phyloP scores from a whole-genome alignment of 2,888 invertebrate species.

The Urechis unicinctus region DNA sequence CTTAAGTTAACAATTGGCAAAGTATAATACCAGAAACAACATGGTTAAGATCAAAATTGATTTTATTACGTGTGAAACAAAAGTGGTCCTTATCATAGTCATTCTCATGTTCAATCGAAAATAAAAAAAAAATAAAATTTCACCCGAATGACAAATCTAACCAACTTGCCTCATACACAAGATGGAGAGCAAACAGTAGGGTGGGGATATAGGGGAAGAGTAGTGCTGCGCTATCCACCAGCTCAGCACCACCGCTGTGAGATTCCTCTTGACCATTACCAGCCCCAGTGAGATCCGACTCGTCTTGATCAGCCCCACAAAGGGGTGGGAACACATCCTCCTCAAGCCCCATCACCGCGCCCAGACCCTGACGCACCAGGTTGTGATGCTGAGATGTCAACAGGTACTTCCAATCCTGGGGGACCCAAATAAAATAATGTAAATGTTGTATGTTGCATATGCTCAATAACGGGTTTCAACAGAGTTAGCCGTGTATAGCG shows the following conservation, averaged over 20 bases:
- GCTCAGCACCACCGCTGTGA: no score
- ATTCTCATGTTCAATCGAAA: no score
- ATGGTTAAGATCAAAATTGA: no score
- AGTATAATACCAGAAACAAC: no score
- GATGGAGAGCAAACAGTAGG: slow-evolving; percentile 73
- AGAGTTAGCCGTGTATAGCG: no score
- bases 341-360: slow-evolving; percentile 10
- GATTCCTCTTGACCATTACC: background rate
- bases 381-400: slow-evolving; percentile 58
- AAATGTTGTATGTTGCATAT: background rate
- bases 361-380: slow-evolving; percentile 5
- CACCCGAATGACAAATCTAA: background rate
- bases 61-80: no score
- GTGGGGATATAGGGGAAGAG: slow-evolving; percentile 70
- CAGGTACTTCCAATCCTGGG: slow-evolving; percentile 70
- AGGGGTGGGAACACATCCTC: background rate
- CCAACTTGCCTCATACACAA: slow-evolving; percentile 70
- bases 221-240: slow-evolving; percentile 50
- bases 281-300: background rate
- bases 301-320: background rate
- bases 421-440: background rate
- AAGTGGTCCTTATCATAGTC: no score
- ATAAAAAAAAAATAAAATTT: background rate
- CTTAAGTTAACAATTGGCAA: no score
- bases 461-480: no score